Conservation (phyloP, 2,113 vertebrate species). For the Hyperoodon ampullatus region DNA sequence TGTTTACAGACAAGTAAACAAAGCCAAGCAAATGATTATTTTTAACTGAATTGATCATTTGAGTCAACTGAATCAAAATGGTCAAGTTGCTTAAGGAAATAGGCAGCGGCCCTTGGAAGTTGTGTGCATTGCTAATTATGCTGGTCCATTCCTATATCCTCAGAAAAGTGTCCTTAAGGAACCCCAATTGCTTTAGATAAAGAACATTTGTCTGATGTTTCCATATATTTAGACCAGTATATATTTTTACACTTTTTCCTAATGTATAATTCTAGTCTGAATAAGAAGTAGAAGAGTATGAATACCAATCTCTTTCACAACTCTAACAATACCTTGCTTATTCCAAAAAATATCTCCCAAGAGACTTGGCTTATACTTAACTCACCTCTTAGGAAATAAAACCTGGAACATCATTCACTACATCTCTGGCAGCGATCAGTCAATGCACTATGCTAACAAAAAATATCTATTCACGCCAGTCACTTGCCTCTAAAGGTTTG, state of each 20-base stretch:
- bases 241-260: conserved; percentile 56
- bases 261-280: conserved; percentile 56
- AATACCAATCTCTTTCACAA: conserved; percentile 59
- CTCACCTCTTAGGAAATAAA: conserved; percentile 69
- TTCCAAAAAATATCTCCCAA: conserved; percentile 64
- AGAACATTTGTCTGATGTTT: conserved; percentile 12
- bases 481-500: not conserved
- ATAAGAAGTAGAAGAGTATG: conserved; percentile 52
- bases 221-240: conserved; percentile 46
- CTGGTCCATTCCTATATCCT: not conserved
- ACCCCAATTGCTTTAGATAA: conserved; percentile 32
- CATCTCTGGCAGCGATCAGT: not conserved
- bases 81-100: not conserved
- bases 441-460: not conserved
- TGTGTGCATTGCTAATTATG: not conserved
- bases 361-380: conserved; percentile 60
- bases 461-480: not conserved
- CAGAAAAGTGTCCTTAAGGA: not conserved
- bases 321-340: conserved; percentile 62
- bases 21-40: not conserved
- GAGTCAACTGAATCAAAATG: not conserved
- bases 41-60: not conserved
- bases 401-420: conserved; percentile 30
- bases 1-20: not conserved
- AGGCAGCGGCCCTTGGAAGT: not conserved